Percentiles rank a stretch among this genome's conserved stretches.
Evolutionary conservation across 2,113 vertebrate genomes (phyloP).

Genomic region (Lepus europaeus): DNA sequence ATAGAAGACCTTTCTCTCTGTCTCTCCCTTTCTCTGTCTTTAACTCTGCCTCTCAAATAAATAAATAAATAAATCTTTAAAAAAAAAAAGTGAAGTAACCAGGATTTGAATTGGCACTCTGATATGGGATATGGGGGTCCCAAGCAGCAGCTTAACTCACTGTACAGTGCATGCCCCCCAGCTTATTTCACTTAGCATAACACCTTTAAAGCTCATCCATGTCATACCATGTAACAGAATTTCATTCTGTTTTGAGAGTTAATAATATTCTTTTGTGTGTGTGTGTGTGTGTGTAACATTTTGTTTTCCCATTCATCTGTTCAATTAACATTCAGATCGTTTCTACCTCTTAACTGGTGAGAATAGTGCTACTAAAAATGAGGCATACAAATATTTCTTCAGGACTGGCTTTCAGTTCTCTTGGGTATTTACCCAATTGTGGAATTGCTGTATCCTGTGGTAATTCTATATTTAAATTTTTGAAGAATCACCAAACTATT

Average conservation of each 20-base stretch:
- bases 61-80: no score
- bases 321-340: not conserved
- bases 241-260: not conserved
- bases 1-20: no score
- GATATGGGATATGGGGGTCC: no score
- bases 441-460: not conserved
- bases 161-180: not conserved
- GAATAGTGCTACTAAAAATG: not conserved
- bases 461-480: conserved; percentile 37
- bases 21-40: no score
- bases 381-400: not conserved
- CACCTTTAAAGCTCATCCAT: not conserved
- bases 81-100: no score
- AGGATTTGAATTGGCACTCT: no score
- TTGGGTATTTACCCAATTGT: not conserved
- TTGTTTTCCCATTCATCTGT: not conserved
- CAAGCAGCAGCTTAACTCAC: no score
- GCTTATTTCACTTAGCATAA: conserved; percentile 1
- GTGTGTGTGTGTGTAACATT: not conserved
- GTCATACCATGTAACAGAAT: not conserved
- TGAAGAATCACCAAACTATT: not conserved
- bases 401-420: conserved; percentile 2
- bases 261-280: not conserved
- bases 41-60: no score
- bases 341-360: not conserved